Base-by-base conservation (phyloP, 2,113 vertebrate species). In the Ranitomeya variabilis region DNA sequence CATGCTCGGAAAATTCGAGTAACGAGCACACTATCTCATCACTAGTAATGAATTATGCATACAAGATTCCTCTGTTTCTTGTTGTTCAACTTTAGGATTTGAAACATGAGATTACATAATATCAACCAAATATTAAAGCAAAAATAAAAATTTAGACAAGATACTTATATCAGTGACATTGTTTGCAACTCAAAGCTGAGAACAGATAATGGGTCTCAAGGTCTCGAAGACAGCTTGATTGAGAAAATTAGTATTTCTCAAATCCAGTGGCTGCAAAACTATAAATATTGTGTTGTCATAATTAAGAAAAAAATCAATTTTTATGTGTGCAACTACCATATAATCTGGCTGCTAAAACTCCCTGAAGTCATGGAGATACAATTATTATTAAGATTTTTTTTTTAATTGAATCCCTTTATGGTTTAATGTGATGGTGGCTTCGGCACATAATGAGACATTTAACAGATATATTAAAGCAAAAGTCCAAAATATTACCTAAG, bases 381-480 rank as follows among this genome's bases (percentile, higher is more conserved):
- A 87, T 55, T n/a, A 69, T 80, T 80, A 87, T 80, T 80, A 87
- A 69, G 62, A 57, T 80, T 87, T 86, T 81, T 45, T 31, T 14
- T 80, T 80, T 80, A 87, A 87, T 87, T 80, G 51, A 80, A 80
- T 87, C 77, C 60, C 62, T 87, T 80, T 80, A 71, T 80, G 23
- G 86, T 59, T 87, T 87, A 87, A 87, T 59, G n/a, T 81, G 51
- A 87, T 81, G 21, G 78, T 18, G n/a, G 52, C 57, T 66, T 81
- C 16, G 69, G 86, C 77, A 37, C 51, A 87, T 80, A 87, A 87
- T 80, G 31, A 80, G 77, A 87, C 76, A 87, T 87, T 87, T 87
- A 80, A 80, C 86, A 87, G 77, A 69, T 71, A 80, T 80, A 87
- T 87, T 87, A 87, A 80, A 51, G 51, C 21, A 87, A 87, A 87